Conservation (phyloP, 2,888 invertebrate species). For the Aleiodes testaceus region DNA sequence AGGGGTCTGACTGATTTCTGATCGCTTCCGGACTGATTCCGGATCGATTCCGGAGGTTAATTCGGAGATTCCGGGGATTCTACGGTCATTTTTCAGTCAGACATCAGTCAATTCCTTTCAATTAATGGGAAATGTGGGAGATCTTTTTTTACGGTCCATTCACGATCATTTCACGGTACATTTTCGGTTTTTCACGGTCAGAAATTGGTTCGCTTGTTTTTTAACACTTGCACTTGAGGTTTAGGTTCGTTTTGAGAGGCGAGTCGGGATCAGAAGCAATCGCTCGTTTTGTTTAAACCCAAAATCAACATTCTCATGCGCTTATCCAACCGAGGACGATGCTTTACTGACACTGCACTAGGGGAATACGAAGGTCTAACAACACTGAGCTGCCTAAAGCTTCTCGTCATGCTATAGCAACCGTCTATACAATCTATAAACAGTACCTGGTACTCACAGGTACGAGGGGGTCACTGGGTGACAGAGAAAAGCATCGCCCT, state of each 20-base stretch:
- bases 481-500: conserved; percentile 48
- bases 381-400: conserved; percentile 48
- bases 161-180: no score
- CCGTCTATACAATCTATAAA: conserved; percentile 65
- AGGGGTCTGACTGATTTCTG: background rate
- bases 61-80: background rate
- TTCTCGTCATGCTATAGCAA: conserved; percentile 50
- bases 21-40: background rate
- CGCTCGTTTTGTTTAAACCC: background rate
- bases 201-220: no score
- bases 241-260: no score
- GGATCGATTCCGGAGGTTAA: background rate
- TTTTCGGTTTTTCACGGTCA: no score
- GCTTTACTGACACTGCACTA: conserved; percentile 47
- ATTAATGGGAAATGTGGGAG: no score
- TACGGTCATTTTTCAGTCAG: no score
- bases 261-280: background rate
- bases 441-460: conserved; percentile 65
- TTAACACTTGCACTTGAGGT: no score
- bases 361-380: conserved; percentile 45
- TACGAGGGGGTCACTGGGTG: conserved; percentile 68
- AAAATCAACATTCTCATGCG: conserved; percentile 22
- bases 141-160: no score
- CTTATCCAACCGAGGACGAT: conserved; percentile 47
- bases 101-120: no score